phyloP scores from a whole-genome alignment of 2,113 vertebrate genomes.

The Cricetomys ansorgei region DNA sequence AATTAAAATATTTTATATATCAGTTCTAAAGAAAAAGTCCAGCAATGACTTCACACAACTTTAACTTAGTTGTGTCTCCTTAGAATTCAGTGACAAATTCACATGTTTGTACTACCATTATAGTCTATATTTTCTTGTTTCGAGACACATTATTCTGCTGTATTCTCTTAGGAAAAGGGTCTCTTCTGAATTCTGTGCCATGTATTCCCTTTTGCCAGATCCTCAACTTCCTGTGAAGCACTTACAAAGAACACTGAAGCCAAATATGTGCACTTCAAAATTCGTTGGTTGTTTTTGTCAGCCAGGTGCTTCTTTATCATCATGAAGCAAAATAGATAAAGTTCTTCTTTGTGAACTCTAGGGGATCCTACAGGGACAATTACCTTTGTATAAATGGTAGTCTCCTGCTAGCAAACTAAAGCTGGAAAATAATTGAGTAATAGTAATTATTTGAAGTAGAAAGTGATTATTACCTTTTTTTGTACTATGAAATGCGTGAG shows the following conservation, averaged over 20 bases:
- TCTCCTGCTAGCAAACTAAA: background rate
- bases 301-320: background rate
- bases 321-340: background rate
- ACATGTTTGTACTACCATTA: background rate
- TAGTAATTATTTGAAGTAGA: background rate
- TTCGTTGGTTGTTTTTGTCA: background rate
- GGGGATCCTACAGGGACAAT: background rate
- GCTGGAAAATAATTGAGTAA: background rate
- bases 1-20: background rate
- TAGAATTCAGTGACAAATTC: background rate
- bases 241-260: background rate
- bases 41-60: conserved; percentile 18
- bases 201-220: background rate
- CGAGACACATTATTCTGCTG: conserved; percentile 10
- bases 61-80: conserved; percentile 24
- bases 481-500: background rate
- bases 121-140: conserved; percentile 17
- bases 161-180: conserved; percentile 37
- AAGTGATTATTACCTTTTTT: background rate
- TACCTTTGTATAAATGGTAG: background rate
- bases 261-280: background rate
- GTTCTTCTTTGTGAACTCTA: background rate
- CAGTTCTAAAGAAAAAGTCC: background rate
- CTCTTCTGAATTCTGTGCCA: background rate
- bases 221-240: background rate